phyloP scores from a whole-genome alignment of 2,797 vertebrate genomes.

The Coregonus sp. region DNA sequence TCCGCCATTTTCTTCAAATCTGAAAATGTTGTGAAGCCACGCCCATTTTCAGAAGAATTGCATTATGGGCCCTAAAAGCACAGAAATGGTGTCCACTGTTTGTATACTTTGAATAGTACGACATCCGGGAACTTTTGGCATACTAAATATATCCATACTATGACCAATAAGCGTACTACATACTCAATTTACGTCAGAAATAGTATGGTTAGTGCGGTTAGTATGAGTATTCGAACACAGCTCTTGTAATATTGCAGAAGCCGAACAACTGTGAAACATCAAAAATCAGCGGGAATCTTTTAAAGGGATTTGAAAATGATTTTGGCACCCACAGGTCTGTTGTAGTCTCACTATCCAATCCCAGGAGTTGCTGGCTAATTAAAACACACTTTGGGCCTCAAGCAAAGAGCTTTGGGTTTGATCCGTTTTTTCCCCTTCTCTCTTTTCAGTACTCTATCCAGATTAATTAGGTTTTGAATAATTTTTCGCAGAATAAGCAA shows the following conservation, averaged over 20 bases:
- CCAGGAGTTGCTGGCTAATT: constrained; percentile 47
- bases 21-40: too few relatives aligned
- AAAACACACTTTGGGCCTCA: constrained; percentile 43
- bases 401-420: constrained; percentile 36
- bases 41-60: too few relatives aligned
- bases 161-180: too few relatives aligned
- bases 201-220: too few relatives aligned
- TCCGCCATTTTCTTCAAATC: too few relatives aligned
- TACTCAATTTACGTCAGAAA: too few relatives aligned
- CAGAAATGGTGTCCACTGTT: too few relatives aligned
- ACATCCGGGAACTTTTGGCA: too few relatives aligned
- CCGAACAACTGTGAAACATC: not conserved
- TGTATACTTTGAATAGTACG: too few relatives aligned
- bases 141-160: too few relatives aligned
- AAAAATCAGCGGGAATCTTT: not conserved
- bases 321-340: not conserved
- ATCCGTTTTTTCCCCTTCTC: constrained; percentile 10
- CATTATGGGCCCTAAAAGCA: too few relatives aligned
- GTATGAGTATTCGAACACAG: too few relatives aligned
- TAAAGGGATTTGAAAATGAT: not conserved
- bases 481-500: not conserved
- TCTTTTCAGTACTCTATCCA: not conserved
- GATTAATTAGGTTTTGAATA: not conserved
- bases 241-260: not conserved
- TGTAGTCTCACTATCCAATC: not conserved